Percentiles rank a stretch among this genome's conserved stretches.
Evolutionary conservation across 2,113 vertebrate species (phyloP).

Genomic region (Elanus axillaris): DNA sequence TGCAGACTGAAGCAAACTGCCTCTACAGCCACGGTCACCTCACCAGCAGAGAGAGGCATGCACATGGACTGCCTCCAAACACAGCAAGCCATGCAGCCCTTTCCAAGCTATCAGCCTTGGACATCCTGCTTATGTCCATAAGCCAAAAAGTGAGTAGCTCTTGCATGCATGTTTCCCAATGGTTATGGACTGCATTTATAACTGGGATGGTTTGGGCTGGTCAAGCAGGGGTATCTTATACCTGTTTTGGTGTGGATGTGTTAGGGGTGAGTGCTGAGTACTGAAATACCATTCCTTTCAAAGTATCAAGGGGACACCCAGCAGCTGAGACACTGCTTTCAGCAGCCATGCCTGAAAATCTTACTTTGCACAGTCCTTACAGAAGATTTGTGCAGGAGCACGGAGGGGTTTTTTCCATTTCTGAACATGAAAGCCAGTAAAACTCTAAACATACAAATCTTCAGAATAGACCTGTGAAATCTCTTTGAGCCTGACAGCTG

Average conservation of each 20-base stretch:
- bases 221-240: background rate
- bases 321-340: background rate
- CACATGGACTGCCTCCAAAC: accelerated
- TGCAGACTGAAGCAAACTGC: background rate
- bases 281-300: background rate
- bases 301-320: background rate
- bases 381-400: background rate
- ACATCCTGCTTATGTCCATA: background rate
- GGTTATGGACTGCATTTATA: background rate
- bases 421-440: background rate
- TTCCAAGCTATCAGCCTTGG: background rate
- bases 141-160: accelerated
- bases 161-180: background rate
- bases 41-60: background rate
- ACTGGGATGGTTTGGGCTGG: background rate
- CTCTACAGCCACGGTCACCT: accelerated
- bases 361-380: background rate
- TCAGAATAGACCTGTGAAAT: background rate
- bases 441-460: background rate
- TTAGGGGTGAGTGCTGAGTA: background rate
- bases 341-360: background rate
- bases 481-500: background rate
- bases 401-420: background rate
- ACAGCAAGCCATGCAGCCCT: background rate
- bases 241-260: background rate